Evolutionary conservation across 2,888 invertebrate genomes (phyloP), one percentile per base, ranked within the genome.

Genomic region (Cryptocheilus praepositus): DNA sequence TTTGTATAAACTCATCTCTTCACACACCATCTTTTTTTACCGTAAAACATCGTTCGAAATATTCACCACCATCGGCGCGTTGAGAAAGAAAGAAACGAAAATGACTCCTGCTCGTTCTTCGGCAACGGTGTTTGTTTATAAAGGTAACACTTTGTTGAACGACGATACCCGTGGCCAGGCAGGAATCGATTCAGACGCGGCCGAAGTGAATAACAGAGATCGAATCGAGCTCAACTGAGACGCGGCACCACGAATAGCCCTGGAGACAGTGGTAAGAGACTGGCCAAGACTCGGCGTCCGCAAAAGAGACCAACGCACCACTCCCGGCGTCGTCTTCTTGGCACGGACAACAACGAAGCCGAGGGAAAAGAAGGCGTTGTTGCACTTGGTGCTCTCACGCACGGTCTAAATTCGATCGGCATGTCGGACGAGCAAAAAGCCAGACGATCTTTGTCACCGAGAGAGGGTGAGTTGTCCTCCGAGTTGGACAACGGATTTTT

Each of bases 361-460:
- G 65, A 61, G 57, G 55, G 70, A 70, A 73, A 77, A 67, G 73
- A 76, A 36, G 36, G 59, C 70, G n/a, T 52, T 68, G n/a, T 52
- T 54, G 68, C 69, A 52, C 74, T 73, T 51, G 71, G 65, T 69
- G 59, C 67, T 43, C 66, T 76, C 44, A 74, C 36, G 70, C 59
- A 61, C 66, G 71, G 67, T 74, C 78, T 78, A 78, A 78, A 72
- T 78, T 61, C 74, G 80, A 78, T 78, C 77, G 77, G 71, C 70
- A 71, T 59, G 64, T 45, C 46, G 58, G 21, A 22, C 71, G 70
- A 53, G 65, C 61, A 64, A 77, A 77, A 76, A 77, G 60, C 45
- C 15, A 49, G 55, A 25, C 66, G 59, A 67, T 65, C 67, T 58
- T 19, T 70, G 36, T 36, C 36, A 36, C 36, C 36, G 36, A 4